phyloP scores from a whole-genome alignment of 2,888 invertebrate species.

The Hypsopygia costalis region DNA sequence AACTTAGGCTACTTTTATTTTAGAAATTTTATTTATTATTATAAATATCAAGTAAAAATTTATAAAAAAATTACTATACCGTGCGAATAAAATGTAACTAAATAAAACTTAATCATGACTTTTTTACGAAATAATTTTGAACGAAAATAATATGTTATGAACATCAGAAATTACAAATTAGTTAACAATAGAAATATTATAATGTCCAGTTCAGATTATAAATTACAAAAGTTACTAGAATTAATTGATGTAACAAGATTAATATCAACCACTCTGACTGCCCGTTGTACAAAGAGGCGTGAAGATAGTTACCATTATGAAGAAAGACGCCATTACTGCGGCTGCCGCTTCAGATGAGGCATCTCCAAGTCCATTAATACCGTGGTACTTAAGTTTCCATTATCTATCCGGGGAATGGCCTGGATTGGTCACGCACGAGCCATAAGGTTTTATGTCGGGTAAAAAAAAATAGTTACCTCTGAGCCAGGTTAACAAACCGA shows the following conservation, averaged over 20 bases:
- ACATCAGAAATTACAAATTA: too few relatives aligned
- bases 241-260: background rate
- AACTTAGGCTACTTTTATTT: too few relatives aligned
- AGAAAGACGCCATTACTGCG: slow-evolving; percentile 8
- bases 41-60: too few relatives aligned
- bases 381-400: slow-evolving; percentile 57
- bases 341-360: background rate
- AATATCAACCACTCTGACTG: background rate
- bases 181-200: too few relatives aligned
- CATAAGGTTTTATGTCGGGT: slow-evolving; percentile 10
- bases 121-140: too few relatives aligned
- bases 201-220: background rate
- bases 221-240: background rate
- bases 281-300: background rate
- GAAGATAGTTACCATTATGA: slow-evolving; percentile 5
- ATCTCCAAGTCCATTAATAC: slow-evolving; percentile 46
- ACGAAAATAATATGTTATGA: too few relatives aligned
- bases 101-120: too few relatives aligned
- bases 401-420: slow-evolving; percentile 36
- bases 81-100: too few relatives aligned
- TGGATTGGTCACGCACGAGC: slow-evolving; percentile 58
- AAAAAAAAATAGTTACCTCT: slow-evolving; percentile 14
- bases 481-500: background rate
- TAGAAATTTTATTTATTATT: too few relatives aligned
- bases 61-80: too few relatives aligned